Percentiles rank a stretch among this genome's conserved stretches.
Evolutionary conservation across 2,888 invertebrate species (phyloP).

Genomic region (Archaeoteleia sp.): DNA sequence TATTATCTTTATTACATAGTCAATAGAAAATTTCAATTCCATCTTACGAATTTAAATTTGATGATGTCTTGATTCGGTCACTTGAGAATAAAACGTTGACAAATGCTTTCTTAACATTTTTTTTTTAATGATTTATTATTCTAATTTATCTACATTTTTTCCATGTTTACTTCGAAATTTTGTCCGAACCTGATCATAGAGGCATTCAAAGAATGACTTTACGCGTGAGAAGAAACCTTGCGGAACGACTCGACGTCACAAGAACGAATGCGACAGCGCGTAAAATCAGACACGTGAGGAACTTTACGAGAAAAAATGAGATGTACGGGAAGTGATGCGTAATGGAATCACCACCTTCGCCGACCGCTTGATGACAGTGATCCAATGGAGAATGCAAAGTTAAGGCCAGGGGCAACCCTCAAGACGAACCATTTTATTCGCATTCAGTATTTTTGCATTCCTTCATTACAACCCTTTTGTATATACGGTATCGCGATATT

Average conservation of each 20-base stretch:
- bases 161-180: conserved; percentile 22
- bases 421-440: conserved; percentile 5
- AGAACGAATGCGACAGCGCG: conserved; percentile 59
- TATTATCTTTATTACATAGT: no score
- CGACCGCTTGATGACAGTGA: conserved; percentile 68
- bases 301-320: conserved; percentile 46
- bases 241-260: conserved; percentile 30
- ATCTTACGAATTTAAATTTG: no score
- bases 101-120: no score
- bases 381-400: conserved; percentile 61
- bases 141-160: no score
- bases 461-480: not conserved
- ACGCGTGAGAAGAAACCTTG: conserved; percentile 20
- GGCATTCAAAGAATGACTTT: not conserved
- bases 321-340: conserved; percentile 61
- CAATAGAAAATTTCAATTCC: no score
- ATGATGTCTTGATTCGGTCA: no score
- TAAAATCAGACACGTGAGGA: conserved; percentile 57
- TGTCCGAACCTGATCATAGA: no score
- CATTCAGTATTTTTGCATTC: not conserved
- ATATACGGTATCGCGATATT: no score
- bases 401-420: conserved; percentile 41
- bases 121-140: no score
- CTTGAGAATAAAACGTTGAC: no score
- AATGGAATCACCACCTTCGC: conserved; percentile 60